phyloP scores from a whole-genome alignment of 2,113 vertebrate genomes.

The Casuarius casuarius region DNA sequence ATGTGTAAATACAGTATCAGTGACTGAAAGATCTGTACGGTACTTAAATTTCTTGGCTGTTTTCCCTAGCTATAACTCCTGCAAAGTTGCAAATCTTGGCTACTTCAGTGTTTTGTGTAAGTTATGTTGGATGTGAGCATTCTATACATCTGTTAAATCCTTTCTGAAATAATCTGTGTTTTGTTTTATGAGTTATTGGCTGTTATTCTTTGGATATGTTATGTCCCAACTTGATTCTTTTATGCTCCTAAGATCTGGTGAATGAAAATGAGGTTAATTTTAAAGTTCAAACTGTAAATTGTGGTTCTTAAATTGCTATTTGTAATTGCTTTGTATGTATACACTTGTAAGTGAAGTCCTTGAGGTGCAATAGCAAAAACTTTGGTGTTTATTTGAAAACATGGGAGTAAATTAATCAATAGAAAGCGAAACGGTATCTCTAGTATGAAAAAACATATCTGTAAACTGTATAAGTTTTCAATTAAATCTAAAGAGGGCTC shows the following conservation, averaged over 20 bases:
- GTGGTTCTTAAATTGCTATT: neutral
- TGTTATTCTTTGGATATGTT: neutral
- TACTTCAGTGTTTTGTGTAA: neutral
- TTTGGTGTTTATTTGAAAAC: neutral
- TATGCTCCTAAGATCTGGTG: neutral
- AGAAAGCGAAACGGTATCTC: neutral
- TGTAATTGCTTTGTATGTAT: neutral
- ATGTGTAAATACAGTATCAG: neutral
- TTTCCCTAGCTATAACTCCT: neutral
- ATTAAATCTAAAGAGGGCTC: neutral
- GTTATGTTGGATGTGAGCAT: rapidly evolving
- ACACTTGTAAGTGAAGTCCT: neutral
- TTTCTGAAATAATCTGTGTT: neutral
- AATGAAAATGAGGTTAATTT: neutral
- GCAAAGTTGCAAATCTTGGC: neutral
- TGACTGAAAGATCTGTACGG: neutral
- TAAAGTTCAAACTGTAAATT: neutral
- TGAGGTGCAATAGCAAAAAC: neutral
- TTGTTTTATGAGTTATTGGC: neutral
- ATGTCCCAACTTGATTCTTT: neutral
- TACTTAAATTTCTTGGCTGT: neutral
- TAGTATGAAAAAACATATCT: neutral
- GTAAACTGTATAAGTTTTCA: neutral
- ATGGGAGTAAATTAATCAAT: neutral
- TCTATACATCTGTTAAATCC: neutral